A percentile compares a stretch with the other conserved stretches of the same genome.
These are phyloP conservation scores for Lysandra coridon DNA, from an alignment of 2,888 invertebrate species.

Conservation along the genomic window DNA sequence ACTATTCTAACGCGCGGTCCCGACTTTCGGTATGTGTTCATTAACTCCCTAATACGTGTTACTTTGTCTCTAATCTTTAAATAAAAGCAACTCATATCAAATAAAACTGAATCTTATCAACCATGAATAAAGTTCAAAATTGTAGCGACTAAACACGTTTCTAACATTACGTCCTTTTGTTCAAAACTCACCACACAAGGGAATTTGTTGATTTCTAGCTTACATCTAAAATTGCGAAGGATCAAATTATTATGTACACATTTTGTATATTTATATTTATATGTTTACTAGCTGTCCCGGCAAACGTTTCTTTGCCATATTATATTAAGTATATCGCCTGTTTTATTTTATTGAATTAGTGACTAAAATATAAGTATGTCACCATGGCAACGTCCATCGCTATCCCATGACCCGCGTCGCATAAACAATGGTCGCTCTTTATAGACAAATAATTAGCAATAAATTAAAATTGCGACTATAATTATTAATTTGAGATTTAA, in stretches of 20 bases:
- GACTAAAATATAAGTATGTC: too few relatives aligned
- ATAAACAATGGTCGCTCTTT: too few relatives aligned
- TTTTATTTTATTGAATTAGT: too few relatives aligned
- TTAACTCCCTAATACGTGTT: constrained; percentile 74
- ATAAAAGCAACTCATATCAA: constrained; percentile 48
- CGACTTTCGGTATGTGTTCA: constrained; percentile 75
- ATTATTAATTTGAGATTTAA: too few relatives aligned
- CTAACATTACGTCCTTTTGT: constrained; percentile 32
- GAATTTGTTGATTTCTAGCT: constrained; percentile 63
- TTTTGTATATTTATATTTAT: background rate
- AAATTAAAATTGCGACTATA: too few relatives aligned
- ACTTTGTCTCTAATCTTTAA: constrained; percentile 70
- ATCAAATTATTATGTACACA: background rate
- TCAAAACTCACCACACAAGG: constrained; percentile 51
- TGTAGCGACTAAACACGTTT: constrained; percentile 23
- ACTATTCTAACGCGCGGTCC: constrained; percentile 47
- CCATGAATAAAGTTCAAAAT: constrained; percentile 39
- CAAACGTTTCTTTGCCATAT: too few relatives aligned
- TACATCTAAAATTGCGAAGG: constrained; percentile 24
- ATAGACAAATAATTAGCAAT: too few relatives aligned
- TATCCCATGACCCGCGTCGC: too few relatives aligned
- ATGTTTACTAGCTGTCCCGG: too few relatives aligned
- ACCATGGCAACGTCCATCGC: too few relatives aligned
- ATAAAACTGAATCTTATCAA: constrained; percentile 47
- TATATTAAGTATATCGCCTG: too few relatives aligned